Evolutionary conservation across 2,113 vertebrate species (phyloP), one percentile per base, ranked within the genome.

Genomic region (Aptenodytes patagonicus): DNA sequence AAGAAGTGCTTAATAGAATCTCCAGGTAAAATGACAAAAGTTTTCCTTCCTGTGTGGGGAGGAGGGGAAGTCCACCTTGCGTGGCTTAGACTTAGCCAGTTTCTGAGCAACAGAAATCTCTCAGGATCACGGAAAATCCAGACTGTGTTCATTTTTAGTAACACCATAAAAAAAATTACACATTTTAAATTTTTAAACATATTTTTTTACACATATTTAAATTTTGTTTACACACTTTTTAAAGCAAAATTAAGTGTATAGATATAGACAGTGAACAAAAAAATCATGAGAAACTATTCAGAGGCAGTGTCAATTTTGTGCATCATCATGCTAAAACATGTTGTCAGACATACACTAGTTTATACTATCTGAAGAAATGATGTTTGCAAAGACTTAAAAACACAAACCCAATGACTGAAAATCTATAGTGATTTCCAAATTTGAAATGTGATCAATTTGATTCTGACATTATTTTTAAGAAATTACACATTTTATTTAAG

Each of bases 261-360:
- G 13, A 32, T 42, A 52, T 4, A 82, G 52, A 49, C 6, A 57
- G 5, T 5, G 15, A 65, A 75, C 11, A 29, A 44, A 66, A 77
- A 46, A 51, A 17, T 16, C 2, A 44, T 1, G 17, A 90, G 16
- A 83, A 81, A 20, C 14, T 54, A 20, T 61, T 70, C 17, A 78
- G 28, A 51, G 9, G 32, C 10, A 55, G 40, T 2, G 10, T 20
- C 34, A 54, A 5, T 58, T 60, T 77, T 47, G 13, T 52, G 20
- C 17, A n/a, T 12, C 24, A n/a, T 38, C 34, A 29, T 1, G 8
- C 32, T 47, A 70, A 58, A 28, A 38, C 0, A 0, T 16, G 8
- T 14, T 51, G 22, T 31, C 31, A 77, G 40, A 42, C 10, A 8
- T 13, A 44, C 13, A 15, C 11, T 3, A 20, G 8, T 24, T 80